Evolutionary conservation across 2,888 invertebrate genomes (phyloP).

Genomic region (Glaucopsyche alexis): DNA sequence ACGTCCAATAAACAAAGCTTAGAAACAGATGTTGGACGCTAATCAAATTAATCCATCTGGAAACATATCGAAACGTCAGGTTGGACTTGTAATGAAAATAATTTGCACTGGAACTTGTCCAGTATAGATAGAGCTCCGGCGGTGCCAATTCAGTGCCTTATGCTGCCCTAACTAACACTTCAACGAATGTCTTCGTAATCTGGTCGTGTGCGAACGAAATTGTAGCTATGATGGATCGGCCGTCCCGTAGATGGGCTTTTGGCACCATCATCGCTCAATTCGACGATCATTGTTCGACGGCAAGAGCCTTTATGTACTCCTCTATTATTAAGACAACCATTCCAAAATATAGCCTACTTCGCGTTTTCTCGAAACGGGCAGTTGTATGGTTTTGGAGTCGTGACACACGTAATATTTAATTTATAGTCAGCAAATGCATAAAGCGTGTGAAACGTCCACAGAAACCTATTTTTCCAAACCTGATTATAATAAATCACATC

Average conservation of each 20-base stretch:
- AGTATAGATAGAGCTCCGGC: conserved; percentile 44
- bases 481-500: conserved; percentile 22
- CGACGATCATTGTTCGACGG: conserved; percentile 69
- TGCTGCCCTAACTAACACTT: conserved; percentile 23
- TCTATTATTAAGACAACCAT: conserved; percentile 60
- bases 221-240: conserved; percentile 70
- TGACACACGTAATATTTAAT: no score
- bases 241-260: conserved; percentile 68
- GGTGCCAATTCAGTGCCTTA: conserved; percentile 32
- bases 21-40: conserved; percentile 71
- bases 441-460: conserved; percentile 33
- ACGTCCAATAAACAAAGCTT: conserved; percentile 47
- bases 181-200: conserved; percentile 44
- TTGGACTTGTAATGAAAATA: conserved; percentile 71
- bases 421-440: conserved; percentile 27
- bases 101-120: conserved; percentile 60
- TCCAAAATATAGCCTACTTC: background rate
- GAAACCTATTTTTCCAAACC: conserved; percentile 12
- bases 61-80: conserved; percentile 77
- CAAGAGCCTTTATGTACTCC: conserved; percentile 58
- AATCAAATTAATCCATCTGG: conserved; percentile 80
- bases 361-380: no score
- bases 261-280: conserved; percentile 74
- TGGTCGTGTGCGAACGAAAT: conserved; percentile 54
- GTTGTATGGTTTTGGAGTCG: no score